Evolutionary conservation across 2,797 vertebrate genomes (phyloP).

Genomic region (Galaxias olidus): DNA sequence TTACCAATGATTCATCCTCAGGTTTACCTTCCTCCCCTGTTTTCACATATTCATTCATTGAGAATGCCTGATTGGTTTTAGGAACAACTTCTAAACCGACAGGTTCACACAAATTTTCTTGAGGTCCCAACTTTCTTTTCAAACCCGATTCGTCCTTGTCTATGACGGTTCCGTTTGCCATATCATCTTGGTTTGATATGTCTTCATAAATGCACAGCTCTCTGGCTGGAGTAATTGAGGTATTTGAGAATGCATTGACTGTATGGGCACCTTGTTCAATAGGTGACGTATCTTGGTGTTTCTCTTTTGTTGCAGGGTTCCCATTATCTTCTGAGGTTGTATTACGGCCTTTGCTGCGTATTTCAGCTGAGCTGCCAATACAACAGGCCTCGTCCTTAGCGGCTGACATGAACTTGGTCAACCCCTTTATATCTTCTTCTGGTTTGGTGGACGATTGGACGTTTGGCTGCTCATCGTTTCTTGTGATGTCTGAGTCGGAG

Average conservation of each 20-base stretch:
- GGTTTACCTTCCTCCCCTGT: constrained; percentile 17
- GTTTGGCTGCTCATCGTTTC: constrained; percentile 49
- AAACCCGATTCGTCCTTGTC: constrained; percentile 15
- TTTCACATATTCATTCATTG: not conserved
- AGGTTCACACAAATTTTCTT: not conserved
- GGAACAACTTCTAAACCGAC: too few relatives aligned
- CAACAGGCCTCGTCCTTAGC: not conserved
- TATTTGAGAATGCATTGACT: constrained; percentile 10
- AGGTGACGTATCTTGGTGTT: constrained; percentile 21
- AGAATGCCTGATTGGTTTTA: too few relatives aligned
- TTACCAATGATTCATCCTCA: constrained; percentile 20
- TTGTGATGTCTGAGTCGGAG: constrained; percentile 69
- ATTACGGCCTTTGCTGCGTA: constrained; percentile 19
- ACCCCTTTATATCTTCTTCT: constrained; percentile 41
- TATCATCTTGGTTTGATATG: constrained; percentile 16
- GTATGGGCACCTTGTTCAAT: constrained; percentile 7
- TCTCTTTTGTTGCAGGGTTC: constrained; percentile 13
- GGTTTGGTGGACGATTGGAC: constrained; percentile 21
- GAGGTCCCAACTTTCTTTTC: constrained; percentile 13
- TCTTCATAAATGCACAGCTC: constrained; percentile 51
- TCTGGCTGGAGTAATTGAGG: constrained; percentile 27
- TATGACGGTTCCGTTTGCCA: constrained; percentile 12
- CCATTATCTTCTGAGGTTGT: constrained; percentile 18
- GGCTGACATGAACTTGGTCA: constrained; percentile 36
- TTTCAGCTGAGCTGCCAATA: constrained; percentile 12